Conservation (phyloP, 2,797 vertebrate genomes). For the Cirrhinus mrigala region DNA sequence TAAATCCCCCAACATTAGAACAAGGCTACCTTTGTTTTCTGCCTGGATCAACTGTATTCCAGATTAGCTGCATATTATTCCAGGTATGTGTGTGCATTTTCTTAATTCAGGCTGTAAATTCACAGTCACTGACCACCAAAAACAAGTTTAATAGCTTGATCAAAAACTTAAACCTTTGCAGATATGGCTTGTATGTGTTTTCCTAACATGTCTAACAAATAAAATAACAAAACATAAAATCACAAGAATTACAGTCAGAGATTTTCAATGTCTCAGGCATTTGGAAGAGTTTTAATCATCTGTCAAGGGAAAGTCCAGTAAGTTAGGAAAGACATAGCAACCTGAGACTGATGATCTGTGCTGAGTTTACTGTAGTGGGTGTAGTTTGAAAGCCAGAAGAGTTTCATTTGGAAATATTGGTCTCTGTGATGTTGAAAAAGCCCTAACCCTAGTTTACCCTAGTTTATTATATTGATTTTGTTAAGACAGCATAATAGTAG, state of each 20-base stretch:
- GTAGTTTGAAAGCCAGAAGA: conserved; percentile 18
- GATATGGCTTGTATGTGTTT: neutral
- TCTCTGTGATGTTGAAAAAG: conserved; percentile 5
- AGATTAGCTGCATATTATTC: conserved; percentile 63
- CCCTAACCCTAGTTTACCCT: conserved; percentile 1
- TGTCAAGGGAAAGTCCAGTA: neutral
- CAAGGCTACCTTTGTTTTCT: conserved; percentile 78
- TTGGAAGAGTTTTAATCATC: neutral
- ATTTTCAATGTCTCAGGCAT: neutral
- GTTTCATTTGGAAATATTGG: neutral
- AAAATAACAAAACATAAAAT: neutral
- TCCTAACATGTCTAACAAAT: neutral
- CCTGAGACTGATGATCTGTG: neutral
- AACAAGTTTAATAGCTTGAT: neutral
- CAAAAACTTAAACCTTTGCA: neutral
- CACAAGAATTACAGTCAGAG: neutral
- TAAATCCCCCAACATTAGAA: conserved; percentile 77
- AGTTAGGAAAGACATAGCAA: neutral
- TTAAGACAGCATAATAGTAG: conserved; percentile 23
- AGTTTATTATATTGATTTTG: conserved; percentile 19
- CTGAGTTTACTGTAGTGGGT: conserved; percentile 13
- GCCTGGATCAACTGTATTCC: conserved; percentile 69
- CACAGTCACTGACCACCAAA: conserved; percentile 2
- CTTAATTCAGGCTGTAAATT: conserved; percentile 18
- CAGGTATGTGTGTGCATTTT: conserved; percentile 46